Evolutionary conservation across 2,797 vertebrate genomes (phyloP).

Genomic region (Anguilla anguilla): DNA sequence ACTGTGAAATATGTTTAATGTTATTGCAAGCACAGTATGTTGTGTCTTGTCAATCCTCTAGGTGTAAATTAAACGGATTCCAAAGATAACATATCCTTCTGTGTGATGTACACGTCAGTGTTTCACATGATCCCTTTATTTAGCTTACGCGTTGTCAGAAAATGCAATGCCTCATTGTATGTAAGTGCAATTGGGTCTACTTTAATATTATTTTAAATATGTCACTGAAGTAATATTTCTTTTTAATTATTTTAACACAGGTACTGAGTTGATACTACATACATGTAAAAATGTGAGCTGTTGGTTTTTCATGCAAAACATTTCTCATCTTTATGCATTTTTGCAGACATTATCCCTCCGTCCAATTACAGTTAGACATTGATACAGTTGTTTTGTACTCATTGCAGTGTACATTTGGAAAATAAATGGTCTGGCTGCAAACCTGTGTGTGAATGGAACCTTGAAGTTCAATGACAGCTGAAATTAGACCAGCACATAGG

Average conservation of each 20-base stretch:
- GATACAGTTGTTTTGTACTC: neutral
- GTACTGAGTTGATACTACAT: neutral
- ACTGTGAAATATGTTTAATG: neutral
- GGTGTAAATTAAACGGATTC: constrained; percentile 6
- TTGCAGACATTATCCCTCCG: neutral
- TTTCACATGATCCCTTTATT: neutral
- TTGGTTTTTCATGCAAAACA: neutral
- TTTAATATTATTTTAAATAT: neutral
- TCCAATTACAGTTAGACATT: neutral
- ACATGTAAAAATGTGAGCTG: neutral
- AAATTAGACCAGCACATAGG: neutral
- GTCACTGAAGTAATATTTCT: neutral
- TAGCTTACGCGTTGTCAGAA: neutral
- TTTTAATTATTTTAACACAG: neutral
- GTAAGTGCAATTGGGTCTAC: neutral
- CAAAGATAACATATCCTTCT: constrained; percentile 1
- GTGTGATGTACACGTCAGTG: neutral
- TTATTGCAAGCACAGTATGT: neutral
- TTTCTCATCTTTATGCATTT: neutral
- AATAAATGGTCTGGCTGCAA: neutral
- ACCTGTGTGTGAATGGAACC: neutral
- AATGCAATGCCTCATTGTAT: neutral
- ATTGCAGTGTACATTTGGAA: neutral
- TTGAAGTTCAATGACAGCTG: neutral
- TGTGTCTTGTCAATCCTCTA: neutral